phyloP scores from a whole-genome alignment of 2,888 invertebrate species.

The Lacanobia wlatinum region DNA sequence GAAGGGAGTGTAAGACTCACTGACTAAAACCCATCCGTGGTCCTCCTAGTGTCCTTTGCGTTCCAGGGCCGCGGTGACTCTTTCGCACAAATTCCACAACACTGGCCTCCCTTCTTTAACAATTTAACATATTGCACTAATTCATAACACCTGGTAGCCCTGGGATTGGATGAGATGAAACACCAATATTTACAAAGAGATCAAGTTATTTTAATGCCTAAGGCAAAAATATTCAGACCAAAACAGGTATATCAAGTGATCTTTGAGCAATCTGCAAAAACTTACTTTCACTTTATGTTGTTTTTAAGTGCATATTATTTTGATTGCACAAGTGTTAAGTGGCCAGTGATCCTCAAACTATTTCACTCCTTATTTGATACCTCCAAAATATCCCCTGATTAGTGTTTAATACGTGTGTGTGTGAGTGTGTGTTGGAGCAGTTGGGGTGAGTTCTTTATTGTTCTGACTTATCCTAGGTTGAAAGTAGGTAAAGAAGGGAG shows the following conservation, averaged over 20 bases:
- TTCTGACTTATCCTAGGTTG: no score
- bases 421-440: no score
- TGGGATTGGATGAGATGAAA: neutral
- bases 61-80: no score
- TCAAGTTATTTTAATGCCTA: conserved; percentile 7
- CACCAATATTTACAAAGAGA: neutral
- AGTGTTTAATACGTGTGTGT: no score
- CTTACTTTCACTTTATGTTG: conserved; percentile 29
- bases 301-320: conserved; percentile 27
- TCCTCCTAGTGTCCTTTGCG: no score
- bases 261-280: conserved; percentile 26
- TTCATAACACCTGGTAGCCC: neutral
- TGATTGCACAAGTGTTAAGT: conserved; percentile 38
- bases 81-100: no score
- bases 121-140: neutral
- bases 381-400: no score
- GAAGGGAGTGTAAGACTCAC: no score
- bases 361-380: neutral
- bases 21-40: no score
- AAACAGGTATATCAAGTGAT: conserved; percentile 40
- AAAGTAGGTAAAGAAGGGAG: no score
- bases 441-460: no score
- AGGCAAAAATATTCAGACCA: neutral
- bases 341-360: conserved; percentile 17
- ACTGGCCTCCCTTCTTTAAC: no score